phyloP scores from a whole-genome alignment of 1,140 invertebrate species.

The Drosophila pachea region DNA sequence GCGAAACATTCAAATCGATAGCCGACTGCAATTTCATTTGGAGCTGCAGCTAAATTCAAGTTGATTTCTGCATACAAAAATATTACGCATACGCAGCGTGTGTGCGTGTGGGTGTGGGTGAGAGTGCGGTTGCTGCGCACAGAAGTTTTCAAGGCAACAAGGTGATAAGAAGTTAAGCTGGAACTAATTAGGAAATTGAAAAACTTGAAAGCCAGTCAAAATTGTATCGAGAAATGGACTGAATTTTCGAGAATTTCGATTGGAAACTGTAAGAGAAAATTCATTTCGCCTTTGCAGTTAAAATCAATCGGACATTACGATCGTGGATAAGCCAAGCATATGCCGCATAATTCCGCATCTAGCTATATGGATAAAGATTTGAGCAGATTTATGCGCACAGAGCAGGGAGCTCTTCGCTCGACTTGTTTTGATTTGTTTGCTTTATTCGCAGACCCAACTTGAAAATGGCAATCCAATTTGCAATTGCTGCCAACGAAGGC shows the following conservation, averaged over 20 bases:
- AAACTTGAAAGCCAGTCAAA: neutral
- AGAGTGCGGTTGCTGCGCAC: no score
- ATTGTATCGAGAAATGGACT: no score
- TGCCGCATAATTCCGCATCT: no score
- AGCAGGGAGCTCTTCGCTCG: neutral
- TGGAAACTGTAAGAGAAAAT: no score
- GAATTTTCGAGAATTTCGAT: no score
- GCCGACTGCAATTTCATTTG: constrained; percentile 13
- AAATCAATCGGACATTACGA: no score
- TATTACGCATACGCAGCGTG: constrained; percentile 32
- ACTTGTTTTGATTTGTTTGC: constrained; percentile 11
- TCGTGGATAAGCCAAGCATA: no score
- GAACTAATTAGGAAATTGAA: constrained; percentile 1
- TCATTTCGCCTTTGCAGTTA: no score
- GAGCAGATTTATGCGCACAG: constrained; percentile 4
- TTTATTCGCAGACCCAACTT: neutral
- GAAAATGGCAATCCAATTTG: constrained; percentile 26
- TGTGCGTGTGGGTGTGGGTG: neutral
- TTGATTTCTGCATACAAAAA: neutral
- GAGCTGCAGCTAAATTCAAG: constrained; percentile 13
- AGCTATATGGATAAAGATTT: neutral
- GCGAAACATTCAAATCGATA: constrained; percentile 24
- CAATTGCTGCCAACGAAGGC: constrained; percentile 20
- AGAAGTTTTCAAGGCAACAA: neutral
- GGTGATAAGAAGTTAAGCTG: constrained; percentile 1